Conservation (phyloP, 2,888 invertebrate species). For the Octodonta nipae region DNA sequence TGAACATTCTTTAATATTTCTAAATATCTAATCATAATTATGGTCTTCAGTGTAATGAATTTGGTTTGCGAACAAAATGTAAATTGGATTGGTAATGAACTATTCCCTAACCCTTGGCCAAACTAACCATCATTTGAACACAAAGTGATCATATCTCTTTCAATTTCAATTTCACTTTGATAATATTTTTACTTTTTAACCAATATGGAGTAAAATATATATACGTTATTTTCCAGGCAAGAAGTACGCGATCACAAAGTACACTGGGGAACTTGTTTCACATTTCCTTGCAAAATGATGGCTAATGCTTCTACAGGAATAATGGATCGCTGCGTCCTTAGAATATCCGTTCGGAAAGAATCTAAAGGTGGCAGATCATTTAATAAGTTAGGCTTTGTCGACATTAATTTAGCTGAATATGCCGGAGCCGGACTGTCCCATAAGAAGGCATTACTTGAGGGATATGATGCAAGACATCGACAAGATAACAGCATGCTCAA, state of each 20-base stretch:
- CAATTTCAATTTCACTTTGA: no score
- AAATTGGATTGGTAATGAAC: no score
- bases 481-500: conserved; percentile 94
- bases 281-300: conserved; percentile 92
- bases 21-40: no score
- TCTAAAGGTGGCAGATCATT: conserved; percentile 72
- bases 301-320: conserved; percentile 91
- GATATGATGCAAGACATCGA: conserved; percentile 81
- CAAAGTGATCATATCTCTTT: no score
- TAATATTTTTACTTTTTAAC: no score
- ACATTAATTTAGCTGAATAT: conserved; percentile 91
- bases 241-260: conserved; percentile 89
- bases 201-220: no score
- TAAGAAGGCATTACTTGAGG: conserved; percentile 83
- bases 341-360: conserved; percentile 91
- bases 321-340: conserved; percentile 80
- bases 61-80: no score
- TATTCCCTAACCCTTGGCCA: no score
- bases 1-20: no score
- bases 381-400: conserved; percentile 94
- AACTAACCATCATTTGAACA: no score
- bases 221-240: conserved; percentile 51
- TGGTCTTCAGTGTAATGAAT: no score
- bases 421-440: conserved; percentile 83
- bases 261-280: conserved; percentile 81